Evolutionary conservation across 2,113 vertebrate genomes (phyloP), one percentile per base, ranked within the genome.

Genomic region (Amazona guildingii): DNA sequence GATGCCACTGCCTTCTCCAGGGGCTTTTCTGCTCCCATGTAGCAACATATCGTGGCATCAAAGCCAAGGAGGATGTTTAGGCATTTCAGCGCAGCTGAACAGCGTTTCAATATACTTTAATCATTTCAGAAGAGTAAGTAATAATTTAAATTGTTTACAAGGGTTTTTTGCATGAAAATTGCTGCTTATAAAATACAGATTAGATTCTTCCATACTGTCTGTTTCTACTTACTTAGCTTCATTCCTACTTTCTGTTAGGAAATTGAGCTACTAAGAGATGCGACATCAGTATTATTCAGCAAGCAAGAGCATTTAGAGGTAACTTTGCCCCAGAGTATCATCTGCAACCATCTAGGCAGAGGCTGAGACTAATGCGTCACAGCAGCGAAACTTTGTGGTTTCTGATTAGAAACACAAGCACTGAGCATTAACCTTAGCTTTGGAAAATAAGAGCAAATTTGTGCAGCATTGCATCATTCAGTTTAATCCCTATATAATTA

Each of bases 261-360:
- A 94, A 84, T 4, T 55, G 88, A 75, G 61, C 61, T 91, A 7
- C 72, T 62, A 19, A 79, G 74, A 91, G 75, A 52, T 29, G 74
- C 8, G 11, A 48, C 27, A 62, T 69, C 66, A 48, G 66, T 79
- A 55, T 79, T 79, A 94, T 79, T 93, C 79, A 82, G 78, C 82
- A 77, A 76, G 87, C 41, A 91, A 83, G 64, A 91, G 44, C 70
- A 88, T 83, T 94, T 86, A 90, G 70, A 86, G 61, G 86, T 86
- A 94, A 92, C 79, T 90, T 88, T 81, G 88, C 92, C 82, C 82
- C 59, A 63, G 82, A 85, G 82, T n/a, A 74, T 85, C 54, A 62
- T 79, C 81, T 66, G 28, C 92, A 95, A 14, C 61, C 74, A 83
- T n/a, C 48, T 85, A 87, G 48, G 41, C 81, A 90, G 64, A 88